phyloP scores from a whole-genome alignment of 2,888 invertebrate genomes.

The Trichogramma evanescens region DNA sequence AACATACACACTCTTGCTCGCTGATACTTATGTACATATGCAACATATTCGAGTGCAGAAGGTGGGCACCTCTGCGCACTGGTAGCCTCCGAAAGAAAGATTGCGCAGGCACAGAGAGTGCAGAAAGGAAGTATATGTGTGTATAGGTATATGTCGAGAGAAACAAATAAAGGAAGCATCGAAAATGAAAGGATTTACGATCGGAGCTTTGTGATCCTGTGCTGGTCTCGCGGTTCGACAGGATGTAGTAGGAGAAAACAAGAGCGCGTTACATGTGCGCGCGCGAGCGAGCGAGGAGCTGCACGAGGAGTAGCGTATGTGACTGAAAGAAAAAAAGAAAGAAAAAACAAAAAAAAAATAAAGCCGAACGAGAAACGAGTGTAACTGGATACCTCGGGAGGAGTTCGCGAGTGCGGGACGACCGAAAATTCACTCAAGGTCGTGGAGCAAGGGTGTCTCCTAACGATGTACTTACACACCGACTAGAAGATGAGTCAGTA shows the following conservation, averaged over 20 bases:
- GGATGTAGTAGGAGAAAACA: background rate
- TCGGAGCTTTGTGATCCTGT: conserved; percentile 16
- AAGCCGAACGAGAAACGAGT: background rate
- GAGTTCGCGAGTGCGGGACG: background rate
- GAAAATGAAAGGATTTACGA: background rate
- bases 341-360: background rate
- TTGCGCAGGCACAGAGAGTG: too few relatives aligned
- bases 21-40: too few relatives aligned
- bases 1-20: too few relatives aligned
- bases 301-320: background rate
- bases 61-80: background rate
- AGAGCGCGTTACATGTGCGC: too few relatives aligned
- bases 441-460: background rate
- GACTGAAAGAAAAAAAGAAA: background rate
- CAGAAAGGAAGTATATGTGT: background rate
- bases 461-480: too few relatives aligned
- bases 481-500: too few relatives aligned
- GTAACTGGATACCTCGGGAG: conserved; percentile 11
- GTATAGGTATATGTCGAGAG: conserved; percentile 1
- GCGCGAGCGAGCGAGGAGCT: too few relatives aligned
- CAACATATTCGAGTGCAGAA: too few relatives aligned
- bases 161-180: conserved; percentile 7
- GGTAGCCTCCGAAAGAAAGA: too few relatives aligned
- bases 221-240: background rate
- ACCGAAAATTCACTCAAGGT: conserved; percentile 15